Evolutionary conservation across 2,888 invertebrate genomes (phyloP).

Genomic region (Morinoia aosen): DNA sequence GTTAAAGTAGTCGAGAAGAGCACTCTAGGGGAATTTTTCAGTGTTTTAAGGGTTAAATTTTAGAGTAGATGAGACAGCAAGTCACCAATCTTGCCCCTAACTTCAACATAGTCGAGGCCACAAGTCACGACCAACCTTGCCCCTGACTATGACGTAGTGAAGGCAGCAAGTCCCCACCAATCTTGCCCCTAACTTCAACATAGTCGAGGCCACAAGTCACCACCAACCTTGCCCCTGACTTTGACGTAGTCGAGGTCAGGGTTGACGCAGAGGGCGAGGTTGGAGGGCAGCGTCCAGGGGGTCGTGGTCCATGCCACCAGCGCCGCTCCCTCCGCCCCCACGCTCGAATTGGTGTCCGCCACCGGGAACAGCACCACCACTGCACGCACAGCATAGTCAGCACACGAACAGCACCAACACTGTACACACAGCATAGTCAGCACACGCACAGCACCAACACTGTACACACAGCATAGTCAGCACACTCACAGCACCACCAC

Average conservation of each 20-base stretch:
- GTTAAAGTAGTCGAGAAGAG: no score
- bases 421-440: neutral
- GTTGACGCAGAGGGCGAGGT: constrained; percentile 94
- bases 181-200: no score
- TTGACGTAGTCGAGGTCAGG: constrained; percentile 88
- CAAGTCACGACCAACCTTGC: constrained; percentile 67
- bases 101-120: neutral
- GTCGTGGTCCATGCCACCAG: constrained; percentile 98
- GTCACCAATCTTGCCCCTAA: neutral
- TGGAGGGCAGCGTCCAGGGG: constrained; percentile 99
- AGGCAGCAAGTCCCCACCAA: constrained; percentile 71
- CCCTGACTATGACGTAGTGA: constrained; percentile 84
- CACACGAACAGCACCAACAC: neutral
- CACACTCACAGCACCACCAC: no score
- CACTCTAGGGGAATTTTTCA: no score
- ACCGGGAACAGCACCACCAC: constrained; percentile 74
- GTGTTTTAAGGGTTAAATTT: no score
- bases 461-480: neutral
- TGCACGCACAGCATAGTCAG: constrained; percentile 30
- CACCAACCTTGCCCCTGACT: constrained; percentile 74
- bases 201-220: no score
- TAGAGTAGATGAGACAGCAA: no score
- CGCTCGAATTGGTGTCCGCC: constrained; percentile 87
- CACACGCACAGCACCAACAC: neutral
- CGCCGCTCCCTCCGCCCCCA: constrained; percentile 77